Evolutionary conservation across 2,888 invertebrate species (phyloP).

Genomic region (Drosophila pseudotalamancana): DNA sequence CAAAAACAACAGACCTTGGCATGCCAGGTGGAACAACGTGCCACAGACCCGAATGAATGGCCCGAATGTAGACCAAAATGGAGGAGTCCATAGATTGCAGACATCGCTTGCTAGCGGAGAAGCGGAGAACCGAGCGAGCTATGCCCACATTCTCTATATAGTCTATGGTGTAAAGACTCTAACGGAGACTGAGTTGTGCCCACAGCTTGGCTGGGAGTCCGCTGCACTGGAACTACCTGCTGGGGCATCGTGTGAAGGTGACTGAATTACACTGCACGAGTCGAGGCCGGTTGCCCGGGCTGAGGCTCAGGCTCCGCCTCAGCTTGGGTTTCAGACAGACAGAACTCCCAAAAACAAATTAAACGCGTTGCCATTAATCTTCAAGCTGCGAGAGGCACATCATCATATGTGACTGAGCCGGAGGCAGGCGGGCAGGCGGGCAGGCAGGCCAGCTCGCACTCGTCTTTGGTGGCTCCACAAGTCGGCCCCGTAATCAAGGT

Average conservation of each 20-base stretch:
- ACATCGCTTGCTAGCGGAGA: background rate
- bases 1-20: background rate
- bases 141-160: too few relatives aligned
- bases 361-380: constrained; percentile 79
- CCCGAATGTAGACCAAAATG: too few relatives aligned
- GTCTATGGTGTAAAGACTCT: too few relatives aligned
- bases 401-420: constrained; percentile 30
- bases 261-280: constrained; percentile 42
- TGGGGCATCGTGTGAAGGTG: constrained; percentile 59
- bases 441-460: background rate
- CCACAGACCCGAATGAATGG: constrained; percentile 1
- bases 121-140: too few relatives aligned
- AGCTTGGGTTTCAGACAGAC: constrained; percentile 2
- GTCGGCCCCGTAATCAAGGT: constrained; percentile 75
- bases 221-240: background rate
- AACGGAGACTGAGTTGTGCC: too few relatives aligned
- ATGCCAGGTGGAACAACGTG: background rate
- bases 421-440: background rate
- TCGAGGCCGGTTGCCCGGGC: constrained; percentile 10
- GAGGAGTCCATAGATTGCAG: background rate
- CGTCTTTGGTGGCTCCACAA: constrained; percentile 62
- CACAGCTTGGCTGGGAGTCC: too few relatives aligned
- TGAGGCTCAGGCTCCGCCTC: background rate
- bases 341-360: constrained; percentile 81
- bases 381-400: constrained; percentile 52